Evolutionary conservation across 2,797 vertebrate species (phyloP).

Genomic region (Fundulus diaphanus): DNA sequence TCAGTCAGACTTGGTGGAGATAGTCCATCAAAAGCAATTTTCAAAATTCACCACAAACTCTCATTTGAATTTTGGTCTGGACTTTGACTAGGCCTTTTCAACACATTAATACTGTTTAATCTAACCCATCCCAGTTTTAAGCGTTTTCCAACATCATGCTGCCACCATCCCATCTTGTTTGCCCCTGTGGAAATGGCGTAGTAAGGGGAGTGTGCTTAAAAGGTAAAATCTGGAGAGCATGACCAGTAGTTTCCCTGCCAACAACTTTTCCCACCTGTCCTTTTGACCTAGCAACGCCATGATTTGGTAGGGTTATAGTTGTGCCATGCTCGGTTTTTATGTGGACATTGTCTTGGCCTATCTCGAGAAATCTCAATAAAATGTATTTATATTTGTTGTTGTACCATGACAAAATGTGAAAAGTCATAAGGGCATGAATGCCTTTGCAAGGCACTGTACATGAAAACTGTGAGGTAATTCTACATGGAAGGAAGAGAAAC

Average conservation of each 20-base stretch:
- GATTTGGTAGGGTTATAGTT: not conserved
- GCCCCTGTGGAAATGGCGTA: no score
- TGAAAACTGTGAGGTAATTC: conserved; percentile 21
- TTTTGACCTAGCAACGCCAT: not conserved
- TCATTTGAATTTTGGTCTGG: not conserved
- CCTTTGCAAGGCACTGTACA: conserved; percentile 6
- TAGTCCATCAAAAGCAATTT: not conserved
- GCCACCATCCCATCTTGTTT: not conserved
- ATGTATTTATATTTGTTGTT: not conserved
- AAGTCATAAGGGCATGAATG: no score
- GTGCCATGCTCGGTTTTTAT: not conserved
- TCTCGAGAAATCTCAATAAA: not conserved
- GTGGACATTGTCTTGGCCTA: not conserved
- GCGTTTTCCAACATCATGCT: not conserved
- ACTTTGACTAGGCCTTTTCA: not conserved
- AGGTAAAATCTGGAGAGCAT: no score
- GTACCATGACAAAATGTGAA: not conserved
- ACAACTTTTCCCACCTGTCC: no score
- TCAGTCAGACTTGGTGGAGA: not conserved
- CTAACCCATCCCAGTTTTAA: not conserved
- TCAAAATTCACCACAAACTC: not conserved
- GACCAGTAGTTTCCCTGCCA: no score
- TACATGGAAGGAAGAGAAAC: conserved; percentile 35
- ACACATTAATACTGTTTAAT: not conserved
- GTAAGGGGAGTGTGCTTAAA: no score